phyloP scores from a whole-genome alignment of 2,797 vertebrate genomes.

The Ficedula albicollis region DNA sequence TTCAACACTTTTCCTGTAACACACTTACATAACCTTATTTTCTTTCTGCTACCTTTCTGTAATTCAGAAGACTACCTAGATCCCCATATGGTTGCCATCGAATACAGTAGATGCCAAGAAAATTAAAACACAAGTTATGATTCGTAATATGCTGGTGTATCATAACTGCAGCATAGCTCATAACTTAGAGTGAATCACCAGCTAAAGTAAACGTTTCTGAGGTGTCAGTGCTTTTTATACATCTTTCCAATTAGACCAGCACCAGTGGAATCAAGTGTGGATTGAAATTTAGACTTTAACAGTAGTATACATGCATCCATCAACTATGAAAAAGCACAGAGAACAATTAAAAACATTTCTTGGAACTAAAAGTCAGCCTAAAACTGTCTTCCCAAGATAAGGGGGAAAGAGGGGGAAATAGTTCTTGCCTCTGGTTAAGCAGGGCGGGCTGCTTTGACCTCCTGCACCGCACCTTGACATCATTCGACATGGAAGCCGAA shows the following conservation, averaged over 20 bases:
- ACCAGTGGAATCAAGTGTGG: neutral
- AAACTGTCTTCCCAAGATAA: neutral
- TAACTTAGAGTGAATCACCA: conserved; percentile 55
- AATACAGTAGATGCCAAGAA: conserved; percentile 72
- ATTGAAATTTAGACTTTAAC: neutral
- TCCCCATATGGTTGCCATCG: conserved; percentile 66
- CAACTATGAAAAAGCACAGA: neutral
- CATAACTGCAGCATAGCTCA: conserved; percentile 55
- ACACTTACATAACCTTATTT: conserved; percentile 44
- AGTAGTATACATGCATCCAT: neutral
- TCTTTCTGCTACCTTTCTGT: conserved; percentile 46
- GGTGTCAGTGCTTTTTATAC: conserved; percentile 13
- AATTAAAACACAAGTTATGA: conserved; percentile 75
- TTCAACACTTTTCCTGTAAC: conserved; percentile 6
- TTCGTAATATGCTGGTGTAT: conserved; percentile 64
- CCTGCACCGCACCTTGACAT: neutral
- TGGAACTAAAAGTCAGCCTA: neutral
- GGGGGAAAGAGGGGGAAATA: neutral
- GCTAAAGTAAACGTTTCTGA: conserved; percentile 34
- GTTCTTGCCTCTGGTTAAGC: neutral
- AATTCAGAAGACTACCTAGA: conserved; percentile 66
- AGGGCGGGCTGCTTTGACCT: neutral
- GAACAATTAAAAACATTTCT: neutral
- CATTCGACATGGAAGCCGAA: neutral
- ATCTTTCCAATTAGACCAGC: neutral